Base-by-base conservation (phyloP, 2,113 vertebrate genomes). In the Meriones unguiculatus region DNA sequence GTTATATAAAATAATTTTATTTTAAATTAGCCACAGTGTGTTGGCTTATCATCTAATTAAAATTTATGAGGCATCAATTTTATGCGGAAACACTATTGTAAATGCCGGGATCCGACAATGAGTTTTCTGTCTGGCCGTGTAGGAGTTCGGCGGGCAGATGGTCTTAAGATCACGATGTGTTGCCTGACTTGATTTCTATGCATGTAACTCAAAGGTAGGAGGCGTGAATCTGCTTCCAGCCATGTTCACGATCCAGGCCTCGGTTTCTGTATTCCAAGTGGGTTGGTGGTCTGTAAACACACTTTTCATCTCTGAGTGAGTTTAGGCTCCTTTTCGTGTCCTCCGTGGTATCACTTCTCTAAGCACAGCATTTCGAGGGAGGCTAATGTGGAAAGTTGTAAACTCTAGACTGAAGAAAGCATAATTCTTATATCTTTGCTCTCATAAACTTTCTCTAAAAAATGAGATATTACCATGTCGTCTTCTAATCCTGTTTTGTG, bases 401-500 rank as follows among this genome's bases (percentile, higher is more conserved):
- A 91, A 87, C 41, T 67, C n/a, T 52, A 1, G 6, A 25, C 18
- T 50, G 64, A 80, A 14, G 76, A 69, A 73, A 67, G 25, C 46
- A 50, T 65, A 69, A 92, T 70, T 77, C 76, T 85, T 57, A 13
- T 75, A 78, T 65, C 82, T 86, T 91, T 15, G 87, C 46, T 96
- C 50, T 90, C 24, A 17, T 2, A 87, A 90, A 94, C 30, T 88
- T 3, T 95, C 76, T 90, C 64, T 86, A 73, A 46, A 89, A 85
- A 20, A 80, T 87, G 41, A 96, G 52, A 50, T 95, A 11, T 86
- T 50, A 90, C 25, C 22, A 54, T 30, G 24, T 73, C 54, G 81
- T 96, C 77, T 28, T 76, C 85, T 50, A 17, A 94, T 95, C 75
- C 94, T 97, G 57, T 91, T 95, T 89, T 65, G 30, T 75, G 69